These are phyloP conservation scores for Chironomus riparius DNA, from an alignment of 2,888 invertebrate genomes.

Conservation along the genomic window DNA sequence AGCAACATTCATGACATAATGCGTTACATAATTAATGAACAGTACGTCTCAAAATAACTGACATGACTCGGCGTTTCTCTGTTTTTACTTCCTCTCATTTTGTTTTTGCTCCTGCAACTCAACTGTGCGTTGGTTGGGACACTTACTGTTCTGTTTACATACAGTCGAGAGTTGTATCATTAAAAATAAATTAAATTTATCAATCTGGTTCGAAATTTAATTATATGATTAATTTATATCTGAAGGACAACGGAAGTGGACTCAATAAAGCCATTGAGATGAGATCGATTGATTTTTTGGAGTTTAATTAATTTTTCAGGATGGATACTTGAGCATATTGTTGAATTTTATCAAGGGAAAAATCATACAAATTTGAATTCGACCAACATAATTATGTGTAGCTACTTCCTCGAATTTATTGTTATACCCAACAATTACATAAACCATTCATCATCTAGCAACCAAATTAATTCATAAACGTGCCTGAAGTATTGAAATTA, in stretches of 20 bases:
- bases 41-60: neutral
- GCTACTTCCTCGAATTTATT: too few species aligned
- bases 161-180: neutral
- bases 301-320: too few species aligned
- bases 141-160: neutral
- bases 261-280: neutral
- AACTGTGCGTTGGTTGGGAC: neutral
- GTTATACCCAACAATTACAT: too few species aligned
- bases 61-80: neutral
- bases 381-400: too few species aligned
- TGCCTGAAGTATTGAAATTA: too few species aligned
- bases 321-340: too few species aligned
- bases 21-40: neutral
- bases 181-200: conserved; percentile 22
- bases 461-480: too few species aligned
- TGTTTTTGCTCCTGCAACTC: neutral
- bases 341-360: too few species aligned
- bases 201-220: conserved; percentile 18
- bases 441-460: too few species aligned
- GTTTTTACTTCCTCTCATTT: neutral
- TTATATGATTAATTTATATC: neutral
- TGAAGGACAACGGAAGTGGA: neutral
- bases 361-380: too few species aligned
- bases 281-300: too few species aligned
- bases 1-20: neutral